These are phyloP conservation scores for Microctenopoma stevenorrisi DNA, from an alignment of 2,797 vertebrate genomes.

Conservation along the genomic window DNA sequence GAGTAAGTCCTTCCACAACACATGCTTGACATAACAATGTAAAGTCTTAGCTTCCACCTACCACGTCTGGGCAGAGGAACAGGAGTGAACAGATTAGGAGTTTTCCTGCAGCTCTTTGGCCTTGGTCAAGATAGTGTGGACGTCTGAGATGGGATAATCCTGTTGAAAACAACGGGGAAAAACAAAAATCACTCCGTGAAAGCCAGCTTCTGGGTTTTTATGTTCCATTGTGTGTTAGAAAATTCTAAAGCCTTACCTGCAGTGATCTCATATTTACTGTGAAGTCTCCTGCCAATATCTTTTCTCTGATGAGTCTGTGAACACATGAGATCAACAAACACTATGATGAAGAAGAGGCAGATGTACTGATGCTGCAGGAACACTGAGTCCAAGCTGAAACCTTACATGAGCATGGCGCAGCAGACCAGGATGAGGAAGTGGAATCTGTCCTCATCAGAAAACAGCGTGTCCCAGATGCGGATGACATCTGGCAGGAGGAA, in stretches of 20 bases:
- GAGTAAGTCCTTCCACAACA: constrained; percentile 31
- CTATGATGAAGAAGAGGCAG: background rate
- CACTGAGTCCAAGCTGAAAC: background rate
- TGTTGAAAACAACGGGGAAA: constrained; percentile 56
- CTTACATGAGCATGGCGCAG: constrained; percentile 95
- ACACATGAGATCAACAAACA: constrained; percentile 28
- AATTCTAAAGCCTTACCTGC: constrained; percentile 84
- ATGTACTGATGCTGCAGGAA: background rate
- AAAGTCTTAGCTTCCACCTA: constrained; percentile 42
- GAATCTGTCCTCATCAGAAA: constrained; percentile 93
- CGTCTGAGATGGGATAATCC: constrained; percentile 98
- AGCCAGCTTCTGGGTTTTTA: background rate
- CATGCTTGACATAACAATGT: constrained; percentile 37
- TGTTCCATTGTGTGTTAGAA: background rate
- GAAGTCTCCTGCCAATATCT: constrained; percentile 94
- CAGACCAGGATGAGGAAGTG: constrained; percentile 97
- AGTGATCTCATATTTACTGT: constrained; percentile 96
- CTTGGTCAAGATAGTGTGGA: constrained; percentile 93
- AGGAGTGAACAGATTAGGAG: constrained; percentile 78
- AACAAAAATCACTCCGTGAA: background rate
- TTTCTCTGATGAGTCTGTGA: constrained; percentile 93
- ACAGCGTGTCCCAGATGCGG: constrained; percentile 98
- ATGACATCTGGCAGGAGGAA: constrained; percentile 97
- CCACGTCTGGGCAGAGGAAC: constrained; percentile 33
- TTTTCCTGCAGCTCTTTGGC: constrained; percentile 95